A percentile compares a stretch with the other conserved stretches of the same genome.
These are phyloP conservation scores for Trinectes maculatus DNA, from an alignment of 2,113 vertebrate genomes.

Conservation along the genomic window DNA sequence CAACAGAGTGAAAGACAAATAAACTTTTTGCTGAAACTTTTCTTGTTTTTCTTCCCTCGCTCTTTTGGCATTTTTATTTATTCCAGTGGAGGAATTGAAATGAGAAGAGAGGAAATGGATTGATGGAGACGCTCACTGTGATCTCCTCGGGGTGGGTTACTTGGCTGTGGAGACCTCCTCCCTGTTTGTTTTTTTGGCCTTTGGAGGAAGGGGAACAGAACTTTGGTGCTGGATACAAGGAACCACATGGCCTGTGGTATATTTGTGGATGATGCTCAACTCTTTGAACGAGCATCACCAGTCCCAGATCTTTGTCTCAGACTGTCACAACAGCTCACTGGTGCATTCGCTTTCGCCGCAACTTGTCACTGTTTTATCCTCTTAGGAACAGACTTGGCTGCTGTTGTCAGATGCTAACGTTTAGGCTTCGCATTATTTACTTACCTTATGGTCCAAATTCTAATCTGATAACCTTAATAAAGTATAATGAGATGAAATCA, in stretches of 20 bases:
- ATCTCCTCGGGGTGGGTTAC: conserved; percentile 8
- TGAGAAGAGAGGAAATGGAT: conserved; percentile 1
- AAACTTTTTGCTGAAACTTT: no score
- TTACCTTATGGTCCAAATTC: not conserved
- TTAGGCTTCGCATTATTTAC: not conserved
- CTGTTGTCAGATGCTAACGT: conserved; percentile 19
- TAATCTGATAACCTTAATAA: conserved; percentile 1
- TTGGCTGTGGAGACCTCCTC: conserved; percentile 36
- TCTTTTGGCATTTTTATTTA: not conserved
- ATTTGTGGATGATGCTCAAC: conserved; percentile 32
- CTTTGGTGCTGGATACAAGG: conserved; percentile 46
- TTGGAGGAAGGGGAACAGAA: conserved; percentile 40
- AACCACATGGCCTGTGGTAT: conserved; percentile 42
- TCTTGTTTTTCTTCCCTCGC: not conserved
- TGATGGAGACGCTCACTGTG: conserved; percentile 18
- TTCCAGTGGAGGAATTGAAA: not conserved
- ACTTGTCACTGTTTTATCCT: conserved; percentile 19
- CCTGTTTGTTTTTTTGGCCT: conserved; percentile 61
- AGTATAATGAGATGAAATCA: conserved; percentile 18
- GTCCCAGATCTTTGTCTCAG: conserved; percentile 31
- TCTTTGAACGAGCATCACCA: conserved; percentile 38
- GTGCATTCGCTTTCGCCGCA: conserved; percentile 9
- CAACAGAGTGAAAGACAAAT: no score
- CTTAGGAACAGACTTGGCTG: not conserved
- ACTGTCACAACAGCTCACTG: conserved; percentile 18